phyloP scores from a whole-genome alignment of 2,888 invertebrate genomes.

The Zele albiditarsus region DNA sequence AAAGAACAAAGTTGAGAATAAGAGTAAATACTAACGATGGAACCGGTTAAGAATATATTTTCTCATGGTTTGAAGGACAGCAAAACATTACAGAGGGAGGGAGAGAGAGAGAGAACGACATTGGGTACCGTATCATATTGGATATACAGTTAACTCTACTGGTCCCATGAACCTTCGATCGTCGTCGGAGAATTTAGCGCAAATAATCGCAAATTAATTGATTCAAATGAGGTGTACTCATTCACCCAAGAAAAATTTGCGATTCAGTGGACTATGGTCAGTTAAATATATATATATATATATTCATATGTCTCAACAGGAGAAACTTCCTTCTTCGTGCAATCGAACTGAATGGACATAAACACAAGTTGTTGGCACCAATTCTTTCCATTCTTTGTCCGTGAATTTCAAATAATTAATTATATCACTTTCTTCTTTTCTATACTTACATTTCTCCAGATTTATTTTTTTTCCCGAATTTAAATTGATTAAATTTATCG shows the following conservation, averaged over 20 bases:
- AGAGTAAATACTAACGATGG: slow-evolving; percentile 41
- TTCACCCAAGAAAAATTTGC: not conserved
- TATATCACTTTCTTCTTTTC: not conserved
- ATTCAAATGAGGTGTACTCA: too few species aligned
- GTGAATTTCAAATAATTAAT: not conserved
- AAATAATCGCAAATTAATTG: not conserved
- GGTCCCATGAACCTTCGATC: not conserved
- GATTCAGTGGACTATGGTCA: not conserved
- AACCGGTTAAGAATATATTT: slow-evolving; percentile 65
- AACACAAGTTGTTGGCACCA: not conserved
- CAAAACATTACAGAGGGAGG: not conserved
- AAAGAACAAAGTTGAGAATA: not conserved
- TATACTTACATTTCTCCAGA: not conserved
- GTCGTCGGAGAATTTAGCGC: not conserved
- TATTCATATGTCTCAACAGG: not conserved
- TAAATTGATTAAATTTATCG: not conserved
- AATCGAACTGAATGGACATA: not conserved
- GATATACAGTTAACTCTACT: slow-evolving; percentile 61
- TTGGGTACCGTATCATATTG: slow-evolving; percentile 62
- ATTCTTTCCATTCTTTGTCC: not conserved
- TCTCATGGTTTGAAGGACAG: slow-evolving; percentile 56
- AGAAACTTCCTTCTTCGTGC: not conserved
- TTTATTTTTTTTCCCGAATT: not conserved
- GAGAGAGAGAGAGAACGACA: not conserved
- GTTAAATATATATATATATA: too few species aligned